Base-by-base conservation (phyloP, 2,888 invertebrate species). In the Phyllotreta striolata region DNA sequence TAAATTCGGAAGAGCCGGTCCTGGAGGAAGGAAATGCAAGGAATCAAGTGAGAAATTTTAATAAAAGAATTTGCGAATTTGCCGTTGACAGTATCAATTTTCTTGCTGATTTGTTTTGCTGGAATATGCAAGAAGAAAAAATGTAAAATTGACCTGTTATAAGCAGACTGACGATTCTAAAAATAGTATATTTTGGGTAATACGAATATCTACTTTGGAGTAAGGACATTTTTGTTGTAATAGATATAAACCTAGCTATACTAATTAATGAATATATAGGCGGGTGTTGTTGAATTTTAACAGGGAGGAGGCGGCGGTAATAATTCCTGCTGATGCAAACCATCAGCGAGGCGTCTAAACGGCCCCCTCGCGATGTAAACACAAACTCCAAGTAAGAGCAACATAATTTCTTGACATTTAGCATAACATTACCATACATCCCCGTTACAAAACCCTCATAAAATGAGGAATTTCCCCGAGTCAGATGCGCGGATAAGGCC, bases 381-480 rank as follows among this genome's bases (percentile, higher is more conserved):
- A 59, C 54, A 54, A 41, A 24, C 24, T 24, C 58, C 39, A 14
- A 58, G 41, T 57, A 46, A 54, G 14, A 64, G 64, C 59, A 62
- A 65, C 64, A 65, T 65, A 65, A 65, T 65, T 65, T 65, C 58
- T 54, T 62, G 64, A 62, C 62, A 62, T 65, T 65, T 58, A 58
- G 62, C 64, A 65, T 64, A 64, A 65, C 62, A 65, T 62, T 65
- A 65, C 62, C 62, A 65, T 65, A 62, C 57, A 65, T 58, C 47
- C 62, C 52, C 39, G 57, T 58, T 51, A 57, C 52, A 58, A 54
- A 65, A 52, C 62, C 52, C 56, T 47, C 44, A 57, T 65, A 62
- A 57, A 55, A 62, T 65, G 49, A 62, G 58, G 49, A 61, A 65
- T 65, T 65, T 57, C 64, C 58, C 55, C 35, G 12, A 39, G 46